A percentile compares a stretch with the other conserved stretches of the same genome.
Conservation (phyloP, 2,113 vertebrate species). For the Gasterosteus nipponicus region DNA sequence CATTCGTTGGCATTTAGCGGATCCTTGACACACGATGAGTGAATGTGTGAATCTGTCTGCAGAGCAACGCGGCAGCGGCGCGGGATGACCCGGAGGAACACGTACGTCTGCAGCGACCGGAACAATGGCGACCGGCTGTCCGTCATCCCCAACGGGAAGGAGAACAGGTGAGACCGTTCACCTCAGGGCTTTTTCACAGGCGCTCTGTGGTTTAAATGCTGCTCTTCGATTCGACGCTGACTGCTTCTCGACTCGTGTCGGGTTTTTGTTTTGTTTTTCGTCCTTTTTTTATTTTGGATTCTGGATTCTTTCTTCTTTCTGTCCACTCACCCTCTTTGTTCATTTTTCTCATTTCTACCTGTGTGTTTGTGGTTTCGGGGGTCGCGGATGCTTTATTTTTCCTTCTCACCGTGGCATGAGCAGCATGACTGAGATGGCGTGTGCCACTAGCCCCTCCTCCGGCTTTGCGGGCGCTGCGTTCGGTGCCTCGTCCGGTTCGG, state of each 20-base stretch:
- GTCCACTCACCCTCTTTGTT: constrained; percentile 46
- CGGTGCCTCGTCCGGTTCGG: constrained; percentile 85
- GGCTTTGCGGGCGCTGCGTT: constrained; percentile 81
- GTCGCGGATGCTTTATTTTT: constrained; percentile 45
- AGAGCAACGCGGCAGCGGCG: constrained; percentile 91
- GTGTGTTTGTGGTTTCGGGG: constrained; percentile 79
- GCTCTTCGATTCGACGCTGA: background rate
- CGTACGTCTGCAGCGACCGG: constrained; percentile 95
- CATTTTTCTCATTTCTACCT: constrained; percentile 59
- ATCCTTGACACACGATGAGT: too few relatives aligned
- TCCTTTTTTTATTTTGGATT: constrained; percentile 35
- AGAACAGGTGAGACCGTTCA: constrained; percentile 88
- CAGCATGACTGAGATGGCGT: constrained; percentile 89
- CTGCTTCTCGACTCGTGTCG: too few relatives aligned
- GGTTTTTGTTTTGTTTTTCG: constrained; percentile 25
- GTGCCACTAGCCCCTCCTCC: constrained; percentile 82
- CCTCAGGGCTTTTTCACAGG: background rate
- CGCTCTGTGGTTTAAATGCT: constrained; percentile 8
- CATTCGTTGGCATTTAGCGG: too few relatives aligned
- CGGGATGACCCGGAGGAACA: constrained; percentile 95
- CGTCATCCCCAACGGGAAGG: constrained; percentile 97
- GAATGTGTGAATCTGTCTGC: constrained; percentile 22
- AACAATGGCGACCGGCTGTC: constrained; percentile 91
- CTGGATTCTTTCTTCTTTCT: constrained; percentile 41
- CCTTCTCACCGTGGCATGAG: constrained; percentile 28